Conservation (phyloP, 2,113 vertebrate genomes). For the Hemicordylus capensis region DNA sequence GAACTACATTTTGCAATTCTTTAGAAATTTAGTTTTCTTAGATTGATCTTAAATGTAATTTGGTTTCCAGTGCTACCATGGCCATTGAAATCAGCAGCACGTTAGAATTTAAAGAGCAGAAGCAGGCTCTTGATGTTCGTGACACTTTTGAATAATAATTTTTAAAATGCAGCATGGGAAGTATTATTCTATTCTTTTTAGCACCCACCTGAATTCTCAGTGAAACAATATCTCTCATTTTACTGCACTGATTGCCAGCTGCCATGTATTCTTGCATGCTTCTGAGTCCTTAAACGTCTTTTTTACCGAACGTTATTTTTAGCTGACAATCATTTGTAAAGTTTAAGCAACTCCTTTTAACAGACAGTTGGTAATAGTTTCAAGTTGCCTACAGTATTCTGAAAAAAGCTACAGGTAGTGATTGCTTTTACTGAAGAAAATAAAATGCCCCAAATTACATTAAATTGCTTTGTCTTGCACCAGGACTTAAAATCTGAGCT, state of each 20-base stretch:
- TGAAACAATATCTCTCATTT: conserved; percentile 41
- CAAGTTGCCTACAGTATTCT: conserved; percentile 35
- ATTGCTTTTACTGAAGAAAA: conserved; percentile 59
- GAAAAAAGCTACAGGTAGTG: conserved; percentile 33
- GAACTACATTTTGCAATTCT: conserved; percentile 9
- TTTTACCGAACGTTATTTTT: conserved; percentile 22
- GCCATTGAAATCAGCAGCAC: conserved; percentile 28
- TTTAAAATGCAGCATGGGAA: conserved; percentile 25
- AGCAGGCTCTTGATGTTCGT: conserved; percentile 27
- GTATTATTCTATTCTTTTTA: conserved; percentile 40
- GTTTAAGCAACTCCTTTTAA: conserved; percentile 44
- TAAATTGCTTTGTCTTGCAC: conserved; percentile 45
- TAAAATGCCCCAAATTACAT: conserved; percentile 54
- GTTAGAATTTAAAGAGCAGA: conserved; percentile 30
- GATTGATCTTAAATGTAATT: background rate
- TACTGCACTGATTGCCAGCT: conserved; percentile 47
- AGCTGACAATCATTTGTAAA: conserved; percentile 37
- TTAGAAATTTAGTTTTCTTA: conserved; percentile 9
- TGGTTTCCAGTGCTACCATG: conserved; percentile 2
- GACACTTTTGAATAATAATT: conserved; percentile 34
- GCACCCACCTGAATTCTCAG: conserved; percentile 12
- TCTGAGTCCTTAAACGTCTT: conserved; percentile 30
- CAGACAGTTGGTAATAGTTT: conserved; percentile 25
- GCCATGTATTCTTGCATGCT: conserved; percentile 31
- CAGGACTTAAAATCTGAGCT: conserved; percentile 46